Conservation (phyloP, 2,113 vertebrate species). For the Bolborhynchus lineola region DNA sequence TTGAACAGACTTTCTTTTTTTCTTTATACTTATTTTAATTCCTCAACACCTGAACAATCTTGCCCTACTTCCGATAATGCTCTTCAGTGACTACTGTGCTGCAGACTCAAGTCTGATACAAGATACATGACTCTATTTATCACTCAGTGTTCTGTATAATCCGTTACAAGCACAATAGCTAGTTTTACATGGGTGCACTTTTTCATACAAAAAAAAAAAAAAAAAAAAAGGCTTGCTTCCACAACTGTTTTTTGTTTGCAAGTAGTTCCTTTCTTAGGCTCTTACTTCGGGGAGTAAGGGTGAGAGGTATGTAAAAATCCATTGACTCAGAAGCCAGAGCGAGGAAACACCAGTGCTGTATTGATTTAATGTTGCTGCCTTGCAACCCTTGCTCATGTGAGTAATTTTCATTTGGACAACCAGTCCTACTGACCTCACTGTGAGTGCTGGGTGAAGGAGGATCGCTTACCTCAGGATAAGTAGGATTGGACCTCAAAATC, state of each 20-base stretch:
- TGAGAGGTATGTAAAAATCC: background rate
- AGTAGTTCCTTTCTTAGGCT: background rate
- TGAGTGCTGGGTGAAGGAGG: background rate
- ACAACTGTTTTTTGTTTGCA: background rate
- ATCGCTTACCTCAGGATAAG: background rate
- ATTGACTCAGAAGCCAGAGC: background rate
- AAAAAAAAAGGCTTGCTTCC: background rate
- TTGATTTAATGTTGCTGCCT: background rate
- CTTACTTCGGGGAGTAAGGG: background rate
- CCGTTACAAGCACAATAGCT: constrained; percentile 16
- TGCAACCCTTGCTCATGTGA: background rate
- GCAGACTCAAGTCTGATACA: background rate
- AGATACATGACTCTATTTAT: constrained; percentile 53
- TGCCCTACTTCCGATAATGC: background rate
- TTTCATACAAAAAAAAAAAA: background rate
- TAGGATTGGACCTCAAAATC: background rate
- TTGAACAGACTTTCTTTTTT: background rate
- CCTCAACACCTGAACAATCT: background rate
- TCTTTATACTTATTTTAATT: background rate
- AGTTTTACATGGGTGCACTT: constrained; percentile 8
- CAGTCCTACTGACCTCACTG: background rate
- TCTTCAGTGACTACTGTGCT: background rate
- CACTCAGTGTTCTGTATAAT: constrained; percentile 31
- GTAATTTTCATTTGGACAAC: background rate
- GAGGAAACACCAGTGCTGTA: background rate